These are phyloP conservation scores for Platerodrilus igneus DNA, from an alignment of 2,888 invertebrate species.

Conservation along the genomic window DNA sequence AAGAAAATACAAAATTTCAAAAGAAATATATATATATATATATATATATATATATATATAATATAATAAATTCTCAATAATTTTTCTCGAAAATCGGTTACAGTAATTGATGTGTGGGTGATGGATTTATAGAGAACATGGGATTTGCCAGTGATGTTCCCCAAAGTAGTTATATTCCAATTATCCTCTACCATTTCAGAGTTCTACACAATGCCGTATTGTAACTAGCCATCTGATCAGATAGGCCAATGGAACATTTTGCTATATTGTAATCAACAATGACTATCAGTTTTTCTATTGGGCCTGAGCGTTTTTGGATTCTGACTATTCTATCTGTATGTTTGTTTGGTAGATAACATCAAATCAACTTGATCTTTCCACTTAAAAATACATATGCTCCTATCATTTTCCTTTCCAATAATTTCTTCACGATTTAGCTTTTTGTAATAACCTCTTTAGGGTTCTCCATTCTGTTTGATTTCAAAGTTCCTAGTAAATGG, in stretches of 20 bases:
- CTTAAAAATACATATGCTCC: constrained; percentile 26
- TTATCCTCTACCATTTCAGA: constrained; percentile 25
- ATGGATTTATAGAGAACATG: constrained; percentile 12
- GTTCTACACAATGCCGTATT: constrained; percentile 19
- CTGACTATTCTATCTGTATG: constrained; percentile 1
- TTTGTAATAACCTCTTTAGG: too few relatives aligned
- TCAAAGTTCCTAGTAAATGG: constrained; percentile 12
- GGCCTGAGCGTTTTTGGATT: constrained; percentile 8
- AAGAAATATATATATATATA: too few relatives aligned
- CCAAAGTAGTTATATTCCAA: constrained; percentile 29
- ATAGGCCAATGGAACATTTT: constrained; percentile 27
- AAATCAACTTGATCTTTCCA: constrained; percentile 33
- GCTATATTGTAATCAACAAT: constrained; percentile 24
- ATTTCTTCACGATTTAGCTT: too few relatives aligned
- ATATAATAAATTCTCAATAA: not conserved
- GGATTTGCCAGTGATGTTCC: constrained; percentile 28
- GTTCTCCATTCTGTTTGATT: too few relatives aligned
- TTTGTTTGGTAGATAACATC: too few relatives aligned
- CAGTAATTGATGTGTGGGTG: not conserved
- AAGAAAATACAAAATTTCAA: too few relatives aligned
- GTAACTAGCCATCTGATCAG: constrained; percentile 25
- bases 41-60: too few relatives aligned
- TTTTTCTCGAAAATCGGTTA: constrained; percentile 5
- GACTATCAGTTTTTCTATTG: constrained; percentile 15
- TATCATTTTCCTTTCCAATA: constrained; percentile 27